Percentiles rank a stretch among this genome's conserved stretches.
These are phyloP conservation scores for Lasioglossum baleicum DNA, from an alignment of 1,140 invertebrate genomes.

Conservation along the genomic window DNA sequence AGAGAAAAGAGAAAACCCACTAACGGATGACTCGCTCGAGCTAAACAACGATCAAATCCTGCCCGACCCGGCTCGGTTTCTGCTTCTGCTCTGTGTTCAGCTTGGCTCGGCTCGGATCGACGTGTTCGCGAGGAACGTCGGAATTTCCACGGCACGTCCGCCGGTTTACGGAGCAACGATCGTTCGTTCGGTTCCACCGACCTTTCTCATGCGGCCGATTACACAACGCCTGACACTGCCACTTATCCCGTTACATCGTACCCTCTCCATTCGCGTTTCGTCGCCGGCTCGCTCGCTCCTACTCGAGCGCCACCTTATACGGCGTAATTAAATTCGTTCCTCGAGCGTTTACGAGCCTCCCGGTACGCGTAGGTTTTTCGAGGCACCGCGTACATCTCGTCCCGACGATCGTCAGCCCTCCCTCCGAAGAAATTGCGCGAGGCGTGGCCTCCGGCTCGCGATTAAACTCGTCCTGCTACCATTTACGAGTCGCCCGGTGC, in stretches of 20 bases:
- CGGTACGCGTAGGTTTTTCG: neutral
- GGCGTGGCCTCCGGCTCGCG: too few relatives aligned
- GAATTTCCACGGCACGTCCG: constrained; percentile 46
- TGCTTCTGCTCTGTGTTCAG: too few relatives aligned
- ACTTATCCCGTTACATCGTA: constrained; percentile 53
- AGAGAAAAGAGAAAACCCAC: neutral
- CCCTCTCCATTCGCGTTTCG: constrained; percentile 39
- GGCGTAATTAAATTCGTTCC: constrained; percentile 39
- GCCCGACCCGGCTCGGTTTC: too few relatives aligned
- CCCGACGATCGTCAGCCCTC: too few relatives aligned
- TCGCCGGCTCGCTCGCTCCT: constrained; percentile 9
- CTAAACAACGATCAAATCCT: constrained; percentile 16
- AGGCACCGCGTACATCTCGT: neutral
- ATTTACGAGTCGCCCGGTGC: too few relatives aligned
- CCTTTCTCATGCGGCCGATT: constrained; percentile 48
- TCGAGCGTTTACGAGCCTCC: neutral
- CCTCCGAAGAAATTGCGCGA: too few relatives aligned
- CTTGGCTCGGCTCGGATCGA: neutral
- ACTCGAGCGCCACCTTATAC: constrained; percentile 33
- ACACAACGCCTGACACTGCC: constrained; percentile 46
- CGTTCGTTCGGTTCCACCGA: constrained; percentile 36
- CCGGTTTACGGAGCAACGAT: constrained; percentile 47
- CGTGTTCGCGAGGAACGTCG: constrained; percentile 13
- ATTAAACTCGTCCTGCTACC: too few relatives aligned
- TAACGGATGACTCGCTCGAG: neutral